A percentile compares a stretch with the other conserved stretches of the same genome.
Evolutionary conservation across 2,113 vertebrate genomes (phyloP).

Genomic region (Microcebus ravelobensis): DNA sequence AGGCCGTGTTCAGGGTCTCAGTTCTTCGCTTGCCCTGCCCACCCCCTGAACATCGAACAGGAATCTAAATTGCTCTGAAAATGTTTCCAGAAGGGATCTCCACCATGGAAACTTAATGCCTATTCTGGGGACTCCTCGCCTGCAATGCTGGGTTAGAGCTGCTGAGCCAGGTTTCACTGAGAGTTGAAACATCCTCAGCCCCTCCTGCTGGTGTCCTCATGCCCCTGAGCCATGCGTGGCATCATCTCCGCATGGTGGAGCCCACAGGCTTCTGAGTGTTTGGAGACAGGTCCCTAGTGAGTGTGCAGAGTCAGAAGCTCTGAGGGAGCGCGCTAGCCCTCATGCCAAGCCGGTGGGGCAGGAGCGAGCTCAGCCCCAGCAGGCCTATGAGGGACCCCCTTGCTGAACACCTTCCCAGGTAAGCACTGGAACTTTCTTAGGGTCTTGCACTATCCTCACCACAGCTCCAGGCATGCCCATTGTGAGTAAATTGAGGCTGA

Average conservation of each 20-base stretch:
- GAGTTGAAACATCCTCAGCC: neutral
- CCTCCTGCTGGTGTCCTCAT: fast-evolving
- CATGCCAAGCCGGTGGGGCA: fast-evolving
- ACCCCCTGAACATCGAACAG: fast-evolving
- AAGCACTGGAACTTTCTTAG: fast-evolving
- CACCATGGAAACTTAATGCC: neutral
- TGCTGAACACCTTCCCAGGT: neutral
- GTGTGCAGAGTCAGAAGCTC: neutral
- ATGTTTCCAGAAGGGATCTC: neutral
- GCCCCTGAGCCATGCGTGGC: fast-evolving
- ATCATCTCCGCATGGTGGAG: neutral
- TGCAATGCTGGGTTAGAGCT: neutral
- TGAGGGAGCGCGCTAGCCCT: fast-evolving
- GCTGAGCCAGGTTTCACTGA: neutral
- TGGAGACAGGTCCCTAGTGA: neutral
- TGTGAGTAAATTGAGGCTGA: neutral
- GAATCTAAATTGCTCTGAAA: neutral
- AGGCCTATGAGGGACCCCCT: too few relatives aligned
- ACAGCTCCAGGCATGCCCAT: neutral
- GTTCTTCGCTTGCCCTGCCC: neutral
- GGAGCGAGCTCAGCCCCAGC: fast-evolving
- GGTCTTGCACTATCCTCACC: neutral
- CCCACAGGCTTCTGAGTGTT: neutral
- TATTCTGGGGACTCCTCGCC: neutral
- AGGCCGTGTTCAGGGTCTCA: neutral